These are phyloP conservation scores for Notodonta ziczac DNA, from an alignment of 2,888 invertebrate species.

Conservation along the genomic window DNA sequence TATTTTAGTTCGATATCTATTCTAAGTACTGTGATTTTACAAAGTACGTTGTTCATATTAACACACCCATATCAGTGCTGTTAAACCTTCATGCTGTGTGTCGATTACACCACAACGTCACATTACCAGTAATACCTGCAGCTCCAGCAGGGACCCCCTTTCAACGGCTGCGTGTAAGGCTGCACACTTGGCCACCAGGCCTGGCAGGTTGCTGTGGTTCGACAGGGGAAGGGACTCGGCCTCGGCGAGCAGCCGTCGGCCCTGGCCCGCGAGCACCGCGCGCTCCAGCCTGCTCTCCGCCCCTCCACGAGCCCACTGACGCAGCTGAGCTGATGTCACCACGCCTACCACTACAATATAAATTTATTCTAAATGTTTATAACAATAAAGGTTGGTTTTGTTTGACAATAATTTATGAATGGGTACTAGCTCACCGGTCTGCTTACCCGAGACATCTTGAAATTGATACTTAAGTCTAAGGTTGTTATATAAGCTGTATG, in stretches of 20 bases:
- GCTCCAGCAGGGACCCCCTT: conserved; percentile 88
- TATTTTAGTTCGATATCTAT: background rate
- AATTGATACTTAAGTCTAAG: too few relatives aligned
- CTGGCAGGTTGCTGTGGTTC: conserved; percentile 69
- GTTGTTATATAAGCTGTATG: too few relatives aligned
- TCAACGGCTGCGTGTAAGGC: conserved; percentile 91
- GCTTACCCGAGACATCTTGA: too few relatives aligned
- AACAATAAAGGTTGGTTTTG: too few relatives aligned
- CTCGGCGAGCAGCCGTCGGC: conserved; percentile 67
- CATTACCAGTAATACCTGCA: conserved; percentile 80
- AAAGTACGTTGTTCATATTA: background rate
- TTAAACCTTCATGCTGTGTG: background rate
- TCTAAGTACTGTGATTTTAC: too few relatives aligned
- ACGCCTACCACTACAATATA: conserved; percentile 60
- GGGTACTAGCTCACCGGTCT: too few relatives aligned
- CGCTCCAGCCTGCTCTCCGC: conserved; percentile 73
- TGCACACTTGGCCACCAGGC: conserved; percentile 90
- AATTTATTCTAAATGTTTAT: background rate
- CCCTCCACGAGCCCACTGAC: conserved; percentile 71
- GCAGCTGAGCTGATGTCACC: conserved; percentile 65
- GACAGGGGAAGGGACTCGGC: conserved; percentile 62
- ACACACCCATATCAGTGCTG: background rate
- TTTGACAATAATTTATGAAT: too few relatives aligned
- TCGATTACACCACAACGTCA: conserved; percentile 12
- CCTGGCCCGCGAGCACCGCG: conserved; percentile 74